Conservation (phyloP, 2,797 vertebrate genomes). For the Myotis vivesi region DNA sequence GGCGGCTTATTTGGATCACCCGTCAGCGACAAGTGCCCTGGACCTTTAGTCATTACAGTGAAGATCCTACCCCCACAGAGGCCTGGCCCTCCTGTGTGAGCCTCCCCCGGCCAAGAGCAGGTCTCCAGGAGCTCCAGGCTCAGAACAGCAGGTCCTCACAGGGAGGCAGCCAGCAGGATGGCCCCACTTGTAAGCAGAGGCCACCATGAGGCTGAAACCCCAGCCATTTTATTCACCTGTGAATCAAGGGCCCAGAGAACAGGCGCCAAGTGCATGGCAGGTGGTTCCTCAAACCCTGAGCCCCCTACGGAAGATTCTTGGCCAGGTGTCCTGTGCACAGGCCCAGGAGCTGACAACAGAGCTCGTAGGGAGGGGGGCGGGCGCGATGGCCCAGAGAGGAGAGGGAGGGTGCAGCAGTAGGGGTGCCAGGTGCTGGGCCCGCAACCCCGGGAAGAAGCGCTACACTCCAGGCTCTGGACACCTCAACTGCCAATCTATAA, state of each 20-base stretch:
- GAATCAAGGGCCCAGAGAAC: not conserved
- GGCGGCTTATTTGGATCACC: not conserved
- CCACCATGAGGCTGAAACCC: not conserved
- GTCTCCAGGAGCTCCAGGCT: not conserved
- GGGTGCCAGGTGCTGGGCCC: not conserved
- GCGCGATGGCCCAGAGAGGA: rapidly evolving
- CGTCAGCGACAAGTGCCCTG: not conserved
- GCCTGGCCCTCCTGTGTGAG: not conserved
- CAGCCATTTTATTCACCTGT: not conserved
- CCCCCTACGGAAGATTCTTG: not conserved
- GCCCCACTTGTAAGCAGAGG: not conserved
- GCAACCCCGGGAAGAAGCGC: not conserved
- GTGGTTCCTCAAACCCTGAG: not conserved
- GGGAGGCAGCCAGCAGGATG: not conserved
- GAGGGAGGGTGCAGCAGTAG: not conserved
- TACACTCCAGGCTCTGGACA: not conserved
- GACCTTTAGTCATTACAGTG: not conserved
- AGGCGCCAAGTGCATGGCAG: not conserved
- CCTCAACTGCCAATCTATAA: not conserved
- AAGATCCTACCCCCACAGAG: not conserved
- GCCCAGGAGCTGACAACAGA: not conserved
- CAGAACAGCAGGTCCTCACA: not conserved
- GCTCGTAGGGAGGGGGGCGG: not conserved
- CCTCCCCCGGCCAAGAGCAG: not conserved
- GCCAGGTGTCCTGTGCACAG: not conserved